Conservation (phyloP, 2,888 invertebrate species). For the Diaphora mendica region DNA sequence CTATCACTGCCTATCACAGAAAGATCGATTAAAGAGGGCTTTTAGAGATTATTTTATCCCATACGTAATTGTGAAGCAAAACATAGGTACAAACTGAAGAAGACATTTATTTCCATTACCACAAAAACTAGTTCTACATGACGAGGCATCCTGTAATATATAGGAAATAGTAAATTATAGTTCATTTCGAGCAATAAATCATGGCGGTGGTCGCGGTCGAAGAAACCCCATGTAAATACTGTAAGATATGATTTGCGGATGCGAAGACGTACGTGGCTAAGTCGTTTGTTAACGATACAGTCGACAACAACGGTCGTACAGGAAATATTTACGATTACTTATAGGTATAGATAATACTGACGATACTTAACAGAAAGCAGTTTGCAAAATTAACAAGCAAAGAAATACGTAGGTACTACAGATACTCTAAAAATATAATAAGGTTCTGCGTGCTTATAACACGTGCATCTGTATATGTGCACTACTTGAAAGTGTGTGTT, state of each 20-base stretch:
- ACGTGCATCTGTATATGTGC: no score
- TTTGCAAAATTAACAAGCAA: no score
- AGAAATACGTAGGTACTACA: no score
- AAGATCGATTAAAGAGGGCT: neutral
- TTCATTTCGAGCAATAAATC: slow-evolving; percentile 40
- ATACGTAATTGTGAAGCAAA: neutral
- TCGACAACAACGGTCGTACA: neutral
- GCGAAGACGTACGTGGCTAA: slow-evolving; percentile 39
- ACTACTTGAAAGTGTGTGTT: no score
- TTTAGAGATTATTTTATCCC: neutral
- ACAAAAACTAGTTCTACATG: slow-evolving; percentile 41
- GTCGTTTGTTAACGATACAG: slow-evolving; percentile 41
- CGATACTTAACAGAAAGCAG: neutral
- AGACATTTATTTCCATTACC: slow-evolving; percentile 12
- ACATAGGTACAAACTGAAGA: neutral
- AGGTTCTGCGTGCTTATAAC: no score
- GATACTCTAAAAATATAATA: no score
- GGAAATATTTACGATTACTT: neutral
- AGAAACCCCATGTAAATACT: slow-evolving; percentile 52
- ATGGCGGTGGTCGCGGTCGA: slow-evolving; percentile 36
- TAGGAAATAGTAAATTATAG: slow-evolving; percentile 37
- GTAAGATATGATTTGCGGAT: slow-evolving; percentile 49
- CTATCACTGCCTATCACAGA: neutral
- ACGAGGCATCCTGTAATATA: slow-evolving; percentile 14
- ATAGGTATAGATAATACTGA: no score